Base-by-base conservation (phyloP, 2,888 invertebrate genomes). In the Drosophila setosimentum region DNA sequence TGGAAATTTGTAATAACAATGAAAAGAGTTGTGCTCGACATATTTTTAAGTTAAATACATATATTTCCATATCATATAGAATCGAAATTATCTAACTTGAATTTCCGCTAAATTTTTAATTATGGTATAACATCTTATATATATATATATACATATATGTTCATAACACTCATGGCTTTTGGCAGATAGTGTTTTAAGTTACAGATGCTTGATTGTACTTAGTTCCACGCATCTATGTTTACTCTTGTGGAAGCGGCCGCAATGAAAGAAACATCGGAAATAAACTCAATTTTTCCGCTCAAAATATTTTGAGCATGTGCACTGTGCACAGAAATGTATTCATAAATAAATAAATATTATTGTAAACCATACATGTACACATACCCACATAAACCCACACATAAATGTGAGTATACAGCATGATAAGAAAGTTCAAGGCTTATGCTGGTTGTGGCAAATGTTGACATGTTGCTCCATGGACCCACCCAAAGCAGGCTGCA, bases 371-470 rank as follows among this genome's bases (percentile, higher is more conserved):
- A 62, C 24, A 61, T 33, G 60, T 35, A 49, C 21, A 18, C 53
- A 69, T 24, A 24, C 16, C 24, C 24, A 45, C 16, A 24, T 16
- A 45, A 24, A 24, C 16, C 16, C 45, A 50, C n/a, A 61, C 29
- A 55, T 30, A 45, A 4, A 40, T 30, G 27, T 13, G 30, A 45
- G 29, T 11, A 59, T 13, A 37, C 2, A 50, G 30, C 55, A 60
- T 29, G 40, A 63, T 71, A 81, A 81, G 84, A 83, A 81, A 81
- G 72, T 83, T 81, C 84, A 81, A 70, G 78, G 78, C 81, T 73
- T 75, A 75, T 67, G 74, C 72, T 72, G 72, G 58, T 70, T 80
- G 73, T 77, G 84, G 81, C 69, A 81, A 76, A 83, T 83, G 81
- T 75, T 81, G 81, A 81, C 83, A 83, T 74, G 78, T 68, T 83